Conservation (phyloP, 1,140 invertebrate species). For the Drosophila kurseongensis region DNA sequence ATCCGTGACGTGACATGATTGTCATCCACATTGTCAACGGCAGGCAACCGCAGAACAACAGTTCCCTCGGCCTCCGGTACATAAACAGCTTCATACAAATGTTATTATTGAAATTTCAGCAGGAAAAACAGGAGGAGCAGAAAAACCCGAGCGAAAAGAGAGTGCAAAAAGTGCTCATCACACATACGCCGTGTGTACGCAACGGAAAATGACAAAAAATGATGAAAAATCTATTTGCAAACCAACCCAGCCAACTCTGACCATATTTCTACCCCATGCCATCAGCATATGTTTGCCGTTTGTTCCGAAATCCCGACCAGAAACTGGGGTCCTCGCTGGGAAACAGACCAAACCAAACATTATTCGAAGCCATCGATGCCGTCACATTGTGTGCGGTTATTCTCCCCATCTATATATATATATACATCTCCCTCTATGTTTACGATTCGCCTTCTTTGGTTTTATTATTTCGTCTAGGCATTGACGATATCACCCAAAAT, state of each 20-base stretch:
- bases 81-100: constrained; percentile 82
- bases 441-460: constrained; percentile 56
- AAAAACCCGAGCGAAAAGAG: constrained; percentile 4
- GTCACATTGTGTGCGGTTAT: constrained; percentile 48
- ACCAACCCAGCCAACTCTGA: constrained; percentile 16
- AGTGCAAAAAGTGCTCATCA: constrained; percentile 61
- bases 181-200: constrained; percentile 58
- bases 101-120: constrained; percentile 79
- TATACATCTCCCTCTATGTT: constrained; percentile 14
- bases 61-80: constrained; percentile 32
- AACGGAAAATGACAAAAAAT: constrained; percentile 59
- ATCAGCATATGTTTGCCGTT: constrained; percentile 62
- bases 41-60: constrained; percentile 52
- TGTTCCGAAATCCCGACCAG: constrained; percentile 4
- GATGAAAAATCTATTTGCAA: constrained; percentile 79
- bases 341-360: constrained; percentile 43
- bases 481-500: constrained; percentile 44
- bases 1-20: constrained; percentile 74
- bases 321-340: constrained; percentile 8
- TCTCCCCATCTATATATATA: neutral
- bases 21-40: constrained; percentile 76
- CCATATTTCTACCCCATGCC: constrained; percentile 46
- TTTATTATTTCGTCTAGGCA: constrained; percentile 67
- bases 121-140: constrained; percentile 7
- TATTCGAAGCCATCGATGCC: constrained; percentile 59